Percentiles rank a stretch among this genome's conserved stretches.
Conservation (phyloP, 2,888 invertebrate species). For the Stegophylla sp. region DNA sequence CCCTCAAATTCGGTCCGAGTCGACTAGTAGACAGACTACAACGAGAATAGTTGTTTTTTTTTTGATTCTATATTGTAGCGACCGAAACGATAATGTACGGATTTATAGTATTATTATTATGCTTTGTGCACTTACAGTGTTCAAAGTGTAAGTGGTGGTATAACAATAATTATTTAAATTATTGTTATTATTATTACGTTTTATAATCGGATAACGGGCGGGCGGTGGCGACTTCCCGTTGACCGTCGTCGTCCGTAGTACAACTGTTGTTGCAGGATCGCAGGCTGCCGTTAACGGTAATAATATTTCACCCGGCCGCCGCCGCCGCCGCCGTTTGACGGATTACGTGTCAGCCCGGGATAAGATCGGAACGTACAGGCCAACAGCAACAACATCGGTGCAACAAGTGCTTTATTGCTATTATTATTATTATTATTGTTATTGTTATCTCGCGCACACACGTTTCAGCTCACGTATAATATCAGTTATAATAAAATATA, state of each 20-base stretch:
- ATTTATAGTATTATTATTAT: too few relatives aligned
- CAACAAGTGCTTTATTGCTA: neutral
- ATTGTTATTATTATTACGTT: neutral
- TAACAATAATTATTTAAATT: constrained; percentile 16
- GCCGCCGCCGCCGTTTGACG: constrained; percentile 38
- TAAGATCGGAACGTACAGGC: constrained; percentile 47
- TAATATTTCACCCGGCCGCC: constrained; percentile 32
- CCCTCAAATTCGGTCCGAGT: too few relatives aligned
- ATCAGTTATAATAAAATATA: neutral
- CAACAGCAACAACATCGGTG: neutral
- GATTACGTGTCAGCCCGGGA: constrained; percentile 52
- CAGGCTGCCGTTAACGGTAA: too few relatives aligned
- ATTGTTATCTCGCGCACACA: constrained; percentile 24
- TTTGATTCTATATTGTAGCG: too few relatives aligned
- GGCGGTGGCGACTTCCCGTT: neutral
- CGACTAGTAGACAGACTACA: too few relatives aligned
- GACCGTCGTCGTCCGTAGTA: neutral
- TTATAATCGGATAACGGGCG: constrained; percentile 8
- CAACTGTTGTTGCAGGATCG: neutral
- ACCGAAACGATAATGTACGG: neutral
- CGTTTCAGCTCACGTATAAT: neutral
- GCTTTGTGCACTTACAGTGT: neutral
- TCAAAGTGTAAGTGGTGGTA: neutral
- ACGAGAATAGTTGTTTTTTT: too few relatives aligned
- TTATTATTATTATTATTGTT: constrained; percentile 48